Evolutionary conservation across 92 coral and sea anemone species (phyloP).

Genomic region (Virgularia gustaviana): DNA sequence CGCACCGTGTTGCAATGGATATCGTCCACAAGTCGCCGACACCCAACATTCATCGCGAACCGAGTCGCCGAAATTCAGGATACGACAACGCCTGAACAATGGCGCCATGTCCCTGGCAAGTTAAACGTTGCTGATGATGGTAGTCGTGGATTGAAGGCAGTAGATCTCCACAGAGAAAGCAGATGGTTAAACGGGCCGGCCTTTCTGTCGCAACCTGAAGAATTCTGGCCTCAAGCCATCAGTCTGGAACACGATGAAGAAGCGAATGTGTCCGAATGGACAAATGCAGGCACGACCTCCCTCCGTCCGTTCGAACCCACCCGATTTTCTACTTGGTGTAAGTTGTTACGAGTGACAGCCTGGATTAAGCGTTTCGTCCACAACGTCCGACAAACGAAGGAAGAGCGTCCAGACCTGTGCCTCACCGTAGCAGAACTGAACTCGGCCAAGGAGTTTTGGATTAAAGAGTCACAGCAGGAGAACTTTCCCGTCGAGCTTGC

Average conservation of each 20-base stretch:
- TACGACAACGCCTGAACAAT: neutral
- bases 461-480: neutral
- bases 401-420: neutral
- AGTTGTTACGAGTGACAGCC: neutral
- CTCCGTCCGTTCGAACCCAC: neutral
- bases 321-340: neutral
- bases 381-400: neutral
- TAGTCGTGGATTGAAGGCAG: neutral
- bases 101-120: neutral
- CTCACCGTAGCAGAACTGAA: neutral
- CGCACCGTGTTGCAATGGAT: slow-evolving; percentile 5
- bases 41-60: slow-evolving; percentile 7
- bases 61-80: neutral
- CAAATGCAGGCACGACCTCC: neutral
- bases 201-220: slow-evolving; percentile 12
- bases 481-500: neutral
- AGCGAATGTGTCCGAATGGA: neutral
- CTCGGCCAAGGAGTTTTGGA: neutral
- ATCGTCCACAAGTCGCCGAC: neutral
- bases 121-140: slow-evolving; percentile 3
- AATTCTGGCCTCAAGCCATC: neutral
- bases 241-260: neutral
- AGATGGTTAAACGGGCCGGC: neutral
- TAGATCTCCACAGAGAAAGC: neutral
- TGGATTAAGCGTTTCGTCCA: slow-evolving; percentile 6